phyloP scores from a whole-genome alignment of 2,797 vertebrate species.

The Tadarida brasiliensis region DNA sequence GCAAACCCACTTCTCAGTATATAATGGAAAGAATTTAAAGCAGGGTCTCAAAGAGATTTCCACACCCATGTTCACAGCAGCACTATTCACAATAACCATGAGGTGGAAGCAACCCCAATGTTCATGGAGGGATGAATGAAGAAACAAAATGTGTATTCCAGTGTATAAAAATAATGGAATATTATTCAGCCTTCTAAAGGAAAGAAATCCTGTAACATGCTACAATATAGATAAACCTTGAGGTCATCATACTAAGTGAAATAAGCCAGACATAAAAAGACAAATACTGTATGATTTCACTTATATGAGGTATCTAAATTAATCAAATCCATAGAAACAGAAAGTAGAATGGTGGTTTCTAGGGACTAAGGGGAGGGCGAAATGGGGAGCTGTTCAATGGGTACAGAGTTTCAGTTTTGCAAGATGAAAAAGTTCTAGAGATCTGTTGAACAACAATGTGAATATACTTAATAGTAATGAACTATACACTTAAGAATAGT shows the following conservation, averaged over 20 bases:
- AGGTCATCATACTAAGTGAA: background rate
- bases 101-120: background rate
- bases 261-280: conserved; percentile 16
- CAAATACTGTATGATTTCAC: background rate
- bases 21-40: background rate
- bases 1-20: background rate
- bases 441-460: background rate
- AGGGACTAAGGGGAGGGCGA: background rate
- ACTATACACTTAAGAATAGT: background rate
- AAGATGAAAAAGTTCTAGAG: background rate
- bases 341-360: background rate
- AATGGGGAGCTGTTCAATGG: background rate
- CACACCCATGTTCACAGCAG: background rate
- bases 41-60: background rate
- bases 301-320: background rate
- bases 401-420: background rate
- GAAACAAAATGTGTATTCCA: background rate
- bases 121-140: background rate
- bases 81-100: background rate
- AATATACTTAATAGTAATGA: background rate
- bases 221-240: background rate
- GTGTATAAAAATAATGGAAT: background rate
- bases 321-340: background rate
- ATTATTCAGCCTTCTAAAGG: conserved; percentile 19
- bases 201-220: conserved; percentile 45